Base-by-base conservation (phyloP, 2,797 vertebrate genomes). In the Lagorchestes hirsutus region DNA sequence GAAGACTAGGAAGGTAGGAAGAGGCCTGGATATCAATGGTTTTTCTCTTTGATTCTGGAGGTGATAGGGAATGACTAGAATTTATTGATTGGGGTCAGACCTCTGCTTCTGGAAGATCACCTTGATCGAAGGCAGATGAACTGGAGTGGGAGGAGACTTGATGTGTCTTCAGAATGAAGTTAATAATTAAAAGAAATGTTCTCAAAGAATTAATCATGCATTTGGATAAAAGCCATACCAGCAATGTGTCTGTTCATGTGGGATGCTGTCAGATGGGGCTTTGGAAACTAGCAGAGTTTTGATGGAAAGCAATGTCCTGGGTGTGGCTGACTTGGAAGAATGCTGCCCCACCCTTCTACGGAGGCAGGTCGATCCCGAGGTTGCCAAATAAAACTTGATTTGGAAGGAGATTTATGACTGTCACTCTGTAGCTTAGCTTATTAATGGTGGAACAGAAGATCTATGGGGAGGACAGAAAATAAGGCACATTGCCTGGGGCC, bases 151-250 rank as follows among this genome's bases (percentile, higher is more conserved):
- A 87, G 74, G 74, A 50, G 74, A 46, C 40, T 50, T 24, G 34
- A 50, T 50, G n/a, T 46, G 22, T 46, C 74, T 50, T 87, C 34
- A 12, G 14, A 54, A 91, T 4, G 55, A 93, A n/a, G 87, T 95
- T 92, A 96, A 95, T 87, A 93, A 95, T 92, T 93, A 94, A 96
- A 97, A 95, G 54, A 92, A 34, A 0, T 91, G n/a, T 93, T 97
- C 95, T 93, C 94, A 58, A 62, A 4, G 40, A 91, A 95, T 94
- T 91, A 92, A 92, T 91, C 97, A 92, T 90, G 59, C 74, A 24
- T 67, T 52, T 6, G 90, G 59, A 29, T 93, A n/a, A 55, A 91
- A 91, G 9, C 28, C 28, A 29, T 91, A 27, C 31, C 34, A 28
- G 54, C 29, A 55, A 91, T 52, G 8, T 55, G 14, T 34, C 28